Base-by-base conservation (phyloP, 1,140 invertebrate genomes). In the Drosophila malerkotliana region DNA sequence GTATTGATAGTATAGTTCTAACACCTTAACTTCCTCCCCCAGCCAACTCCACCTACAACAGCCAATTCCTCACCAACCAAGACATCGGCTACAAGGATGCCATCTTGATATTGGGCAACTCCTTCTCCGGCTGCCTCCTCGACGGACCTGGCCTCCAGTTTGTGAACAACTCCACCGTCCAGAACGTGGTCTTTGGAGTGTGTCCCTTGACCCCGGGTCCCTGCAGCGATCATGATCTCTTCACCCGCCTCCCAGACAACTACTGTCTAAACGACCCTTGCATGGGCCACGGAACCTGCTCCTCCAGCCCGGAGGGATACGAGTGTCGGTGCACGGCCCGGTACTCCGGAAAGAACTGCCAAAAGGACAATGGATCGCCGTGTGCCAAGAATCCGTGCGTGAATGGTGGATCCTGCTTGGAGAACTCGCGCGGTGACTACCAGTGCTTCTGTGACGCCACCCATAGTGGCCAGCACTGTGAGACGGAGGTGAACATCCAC, bases 91-190 rank as follows among this genome's bases (percentile, higher is more conserved):
- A 92, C 80, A 91, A 94, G 90, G 92, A 93, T 80, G 93, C 94
- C 55, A 92, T 94, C 47, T 92, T 97, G 71, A 94, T 95, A 66
- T 94, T 97, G 60, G 97, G 96, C 26, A 95, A 95, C 89, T 94
- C 94, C 62, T 97, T 97, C 92, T 94, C 93, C 77, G 97, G 97
- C 57, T 98, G 97, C 90, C 94, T 98, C 28, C 93, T 96, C 59
- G 95, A 97, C 93, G 97, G 97, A 12, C 96, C 96, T 4, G 95
- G 95, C 55, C 93, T 97, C 15, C 94, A 96, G 66, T 96, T 98
- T 88, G 95, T 96, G 82, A 92, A 94, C 12, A 93, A 93, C 45
- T 91, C 94, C 41, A 93, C 93, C 52, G 93, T 94, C 28, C 93
- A 94, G 76, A 95, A 95, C 82, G 96, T 96, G 3, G 88, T 94